Percentiles rank a stretch among this genome's conserved stretches.
Conservation (phyloP, 2,113 vertebrate species). For the Podiceps cristatus region DNA sequence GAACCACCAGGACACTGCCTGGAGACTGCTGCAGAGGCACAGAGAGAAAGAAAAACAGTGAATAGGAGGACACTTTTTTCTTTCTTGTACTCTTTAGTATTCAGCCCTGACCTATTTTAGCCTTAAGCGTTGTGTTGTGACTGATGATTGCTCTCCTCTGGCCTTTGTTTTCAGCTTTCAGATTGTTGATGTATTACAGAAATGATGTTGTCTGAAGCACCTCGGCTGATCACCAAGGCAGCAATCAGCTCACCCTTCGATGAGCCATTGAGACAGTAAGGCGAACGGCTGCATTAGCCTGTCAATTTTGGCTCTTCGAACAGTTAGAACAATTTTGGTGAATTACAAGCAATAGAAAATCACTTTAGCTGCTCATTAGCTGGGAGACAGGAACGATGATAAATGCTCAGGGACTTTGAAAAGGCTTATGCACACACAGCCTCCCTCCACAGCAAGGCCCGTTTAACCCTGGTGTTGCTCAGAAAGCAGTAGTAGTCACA, state of each 20-base stretch:
- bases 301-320: constrained; percentile 76
- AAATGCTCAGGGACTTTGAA: constrained; percentile 52
- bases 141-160: constrained; percentile 42
- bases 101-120: constrained; percentile 55
- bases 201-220: constrained; percentile 72
- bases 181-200: constrained; percentile 69
- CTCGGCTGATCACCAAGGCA: constrained; percentile 64
- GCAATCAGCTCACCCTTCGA: constrained; percentile 72
- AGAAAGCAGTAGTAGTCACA: not conserved
- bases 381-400: constrained; percentile 66
- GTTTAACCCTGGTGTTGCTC: constrained; percentile 28
- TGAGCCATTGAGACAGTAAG: constrained; percentile 69
- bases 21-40: not conserved
- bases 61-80: not conserved
- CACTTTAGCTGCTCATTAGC: constrained; percentile 77
- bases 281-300: constrained; percentile 66
- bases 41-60: not conserved
- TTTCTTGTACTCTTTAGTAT: constrained; percentile 25
- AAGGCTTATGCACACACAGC: constrained; percentile 21
- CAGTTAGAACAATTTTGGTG: constrained; percentile 78
- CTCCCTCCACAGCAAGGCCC: not conserved
- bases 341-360: constrained; percentile 82
- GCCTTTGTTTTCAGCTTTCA: constrained; percentile 66
- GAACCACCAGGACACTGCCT: not conserved
- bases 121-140: not conserved